Conservation (phyloP, 2,797 vertebrate genomes). For the Taeniopygia guttata region DNA sequence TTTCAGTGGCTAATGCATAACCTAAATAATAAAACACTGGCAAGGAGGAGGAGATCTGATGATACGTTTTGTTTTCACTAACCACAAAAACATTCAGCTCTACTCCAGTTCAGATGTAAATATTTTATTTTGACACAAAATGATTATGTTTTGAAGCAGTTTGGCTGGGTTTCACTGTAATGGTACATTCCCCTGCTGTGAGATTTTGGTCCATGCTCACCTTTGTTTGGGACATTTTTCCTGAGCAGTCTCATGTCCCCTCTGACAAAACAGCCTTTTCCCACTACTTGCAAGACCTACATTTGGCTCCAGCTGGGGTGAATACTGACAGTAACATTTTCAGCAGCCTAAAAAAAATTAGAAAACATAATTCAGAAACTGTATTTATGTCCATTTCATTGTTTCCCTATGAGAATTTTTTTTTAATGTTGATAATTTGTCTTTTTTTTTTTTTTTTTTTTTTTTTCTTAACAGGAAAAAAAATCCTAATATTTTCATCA, state of each 20-base stretch:
- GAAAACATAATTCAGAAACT: not conserved
- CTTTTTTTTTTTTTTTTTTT: accelerated
- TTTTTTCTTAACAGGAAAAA: not conserved
- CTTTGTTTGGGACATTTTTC: not conserved
- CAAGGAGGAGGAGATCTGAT: not conserved
- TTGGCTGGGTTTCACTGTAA: not conserved
- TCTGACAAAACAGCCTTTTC: not conserved
- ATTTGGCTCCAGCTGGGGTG: not conserved
- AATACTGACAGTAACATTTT: not conserved
- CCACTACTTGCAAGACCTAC: not conserved
- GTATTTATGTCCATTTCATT: not conserved
- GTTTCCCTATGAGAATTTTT: not conserved
- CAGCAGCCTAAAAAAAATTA: not conserved
- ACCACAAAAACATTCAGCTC: not conserved
- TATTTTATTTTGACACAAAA: not conserved
- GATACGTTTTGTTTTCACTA: not conserved
- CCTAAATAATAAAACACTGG: not conserved
- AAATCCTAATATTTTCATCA: not conserved
- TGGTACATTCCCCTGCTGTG: not conserved
- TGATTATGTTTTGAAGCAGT: not conserved
- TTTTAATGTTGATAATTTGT: not conserved
- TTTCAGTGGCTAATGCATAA: not conserved
- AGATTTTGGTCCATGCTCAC: not conserved
- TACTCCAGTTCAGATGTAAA: not conserved
- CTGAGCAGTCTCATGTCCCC: not conserved